phyloP scores from a whole-genome alignment of 2,113 vertebrate genomes.

The Rhombomys opimus region DNA sequence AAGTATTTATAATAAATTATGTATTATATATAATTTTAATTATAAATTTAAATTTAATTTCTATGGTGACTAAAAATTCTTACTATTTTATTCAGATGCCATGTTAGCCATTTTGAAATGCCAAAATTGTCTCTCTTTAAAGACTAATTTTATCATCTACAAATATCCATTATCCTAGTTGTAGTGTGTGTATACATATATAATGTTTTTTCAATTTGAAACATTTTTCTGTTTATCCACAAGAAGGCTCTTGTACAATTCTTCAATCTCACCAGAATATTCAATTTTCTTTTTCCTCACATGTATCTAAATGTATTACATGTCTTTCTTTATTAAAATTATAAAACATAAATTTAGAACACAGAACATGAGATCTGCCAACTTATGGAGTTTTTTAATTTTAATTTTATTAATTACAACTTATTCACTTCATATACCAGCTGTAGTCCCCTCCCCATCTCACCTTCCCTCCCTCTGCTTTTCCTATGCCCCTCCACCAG shows the following conservation, averaged over 20 bases:
- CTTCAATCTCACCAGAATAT: not conserved
- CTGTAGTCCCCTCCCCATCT: no score
- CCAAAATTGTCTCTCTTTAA: not conserved
- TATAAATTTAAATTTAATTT: not conserved
- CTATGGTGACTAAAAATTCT: not conserved
- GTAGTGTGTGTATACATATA: not conserved
- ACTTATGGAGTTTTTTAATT: not conserved
- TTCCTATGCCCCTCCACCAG: no score
- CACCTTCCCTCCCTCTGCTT: no score
- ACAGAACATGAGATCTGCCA: not conserved
- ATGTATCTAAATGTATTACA: not conserved
- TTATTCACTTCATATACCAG: no score
- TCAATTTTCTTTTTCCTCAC: not conserved
- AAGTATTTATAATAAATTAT: not conserved
- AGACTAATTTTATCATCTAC: not conserved
- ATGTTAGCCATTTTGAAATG: not conserved
- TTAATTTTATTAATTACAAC: no score
- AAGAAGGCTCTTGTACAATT: not conserved
- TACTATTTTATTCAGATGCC: not conserved
- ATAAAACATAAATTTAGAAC: not conserved
- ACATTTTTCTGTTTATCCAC: not conserved
- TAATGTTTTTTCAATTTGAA: slow-evolving; percentile 8
- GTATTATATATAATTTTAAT: not conserved
- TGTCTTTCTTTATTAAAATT: not conserved
- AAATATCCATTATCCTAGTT: not conserved